Evolutionary conservation across 2,113 vertebrate species (phyloP), one percentile per base, ranked within the genome.

Genomic region (Toxotes jaculatrix): DNA sequence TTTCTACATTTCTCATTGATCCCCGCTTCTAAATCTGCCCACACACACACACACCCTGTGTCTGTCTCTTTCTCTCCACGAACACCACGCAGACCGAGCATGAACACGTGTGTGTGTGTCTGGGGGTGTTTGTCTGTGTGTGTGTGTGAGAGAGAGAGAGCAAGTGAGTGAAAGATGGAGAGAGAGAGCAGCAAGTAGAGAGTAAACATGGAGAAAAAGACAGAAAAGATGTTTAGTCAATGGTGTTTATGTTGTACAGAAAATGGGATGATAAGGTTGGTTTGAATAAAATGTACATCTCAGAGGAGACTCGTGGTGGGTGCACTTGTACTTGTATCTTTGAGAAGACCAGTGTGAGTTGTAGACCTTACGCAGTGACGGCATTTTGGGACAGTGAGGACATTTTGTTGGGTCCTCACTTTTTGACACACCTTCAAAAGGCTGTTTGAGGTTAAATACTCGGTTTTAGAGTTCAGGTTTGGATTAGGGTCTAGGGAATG

Each of bases 1-100:
- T 97, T 97, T 97, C 97, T 97, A 96, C 97, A 96, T 97, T 97
- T 97, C 97, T 96, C 96, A 98, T 97, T 97, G 97, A 98, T 97
- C 96, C 95, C 78, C 36, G 77, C 96, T 96, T 96, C 96, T 98
- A 97, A 97, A 98, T 97, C 96, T 97, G 96, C 96, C 95, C 93
- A 92, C 94, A 93, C 93, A 88, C 89, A 86, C 79, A 93, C 93
- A 87, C 68, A 85, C 82, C 87, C 87, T 81, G 74, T 79, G 74
- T 88, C 68, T 80, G 71, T 87, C 72, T 85, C 80, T 69, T 36
- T 88, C 85, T 77, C 80, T 83, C 67, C 56, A n/a, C 17, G 65
- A 89, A 82, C 82, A 69, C 56, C 60, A 62, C 19, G 27, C 79
- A 23, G 73, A 68, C 79, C 7, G 63, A 82, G 40, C 70, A 21